A percentile compares a stretch with the other conserved stretches of the same genome.
Conservation (phyloP, 2,113 vertebrate genomes). For the Porphyrio hochstetteri region DNA sequence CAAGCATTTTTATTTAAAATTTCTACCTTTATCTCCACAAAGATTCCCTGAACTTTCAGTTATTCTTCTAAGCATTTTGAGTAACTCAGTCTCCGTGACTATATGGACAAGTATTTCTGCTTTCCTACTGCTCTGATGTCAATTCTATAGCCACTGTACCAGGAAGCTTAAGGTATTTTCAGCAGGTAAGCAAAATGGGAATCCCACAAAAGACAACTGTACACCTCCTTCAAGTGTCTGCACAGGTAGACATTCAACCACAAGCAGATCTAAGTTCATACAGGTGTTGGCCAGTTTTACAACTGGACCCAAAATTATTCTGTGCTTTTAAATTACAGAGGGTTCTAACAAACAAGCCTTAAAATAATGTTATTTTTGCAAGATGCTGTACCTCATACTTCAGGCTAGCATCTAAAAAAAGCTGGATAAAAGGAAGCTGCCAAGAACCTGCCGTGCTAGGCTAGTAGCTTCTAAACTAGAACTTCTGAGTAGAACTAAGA, state of each 20-base stretch:
- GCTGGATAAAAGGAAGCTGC: neutral
- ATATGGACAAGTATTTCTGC: neutral
- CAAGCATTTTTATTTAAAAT: neutral
- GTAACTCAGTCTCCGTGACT: neutral
- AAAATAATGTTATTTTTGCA: neutral
- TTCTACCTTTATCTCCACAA: neutral
- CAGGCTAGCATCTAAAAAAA: neutral
- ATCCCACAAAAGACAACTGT: neutral
- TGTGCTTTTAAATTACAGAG: neutral
- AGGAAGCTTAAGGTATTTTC: neutral
- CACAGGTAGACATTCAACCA: neutral
- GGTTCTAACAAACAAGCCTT: neutral
- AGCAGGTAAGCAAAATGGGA: neutral
- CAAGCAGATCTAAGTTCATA: neutral
- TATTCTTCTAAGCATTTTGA: neutral
- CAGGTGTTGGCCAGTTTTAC: neutral
- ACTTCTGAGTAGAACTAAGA: neutral
- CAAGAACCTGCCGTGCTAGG: neutral
- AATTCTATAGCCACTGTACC: neutral
- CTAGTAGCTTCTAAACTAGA: neutral
- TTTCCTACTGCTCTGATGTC: neutral
- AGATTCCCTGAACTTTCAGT: neutral
- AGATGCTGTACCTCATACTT: neutral
- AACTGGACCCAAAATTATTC: neutral
- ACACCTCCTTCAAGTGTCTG: neutral